Evolutionary conservation across 2,113 vertebrate species (phyloP), one percentile per base, ranked within the genome.

Genomic region (Poeciliopsis occidentalis): DNA sequence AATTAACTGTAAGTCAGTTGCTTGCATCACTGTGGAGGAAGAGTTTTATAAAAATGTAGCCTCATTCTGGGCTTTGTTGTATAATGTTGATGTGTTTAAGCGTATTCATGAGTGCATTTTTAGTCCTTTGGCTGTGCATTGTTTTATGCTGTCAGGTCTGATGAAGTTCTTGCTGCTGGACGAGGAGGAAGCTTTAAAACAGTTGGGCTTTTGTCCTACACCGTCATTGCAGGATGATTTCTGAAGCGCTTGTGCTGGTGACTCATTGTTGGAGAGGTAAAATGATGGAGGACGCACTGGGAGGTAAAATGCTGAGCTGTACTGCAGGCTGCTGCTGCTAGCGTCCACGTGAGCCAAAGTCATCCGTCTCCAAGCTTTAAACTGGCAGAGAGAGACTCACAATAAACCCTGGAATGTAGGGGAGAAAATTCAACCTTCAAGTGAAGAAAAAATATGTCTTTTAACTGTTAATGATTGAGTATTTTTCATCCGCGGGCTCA

Each of bases 271-370:
- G 68, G 24, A 72, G 82, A 88, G 73, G 84, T 78, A 74, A 66
- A 81, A 62, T 27, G 77, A 78, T 63, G 22, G 71, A 79, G 76
- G 66, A 80, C 73, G 73, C 79, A 76, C 73, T 19, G 78, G 72
- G 71, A 80, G 85, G 66, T 78, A 78, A 91, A 91, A 79, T 2
- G 87, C 90, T 83, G 90, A 93, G 84, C 84, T 76, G 82, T 63
- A 57, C 85, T 86, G 85, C 79, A 76, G 89, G 82, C 81, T 66
- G 82, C 79, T 69, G 68, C 75, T 63, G 60, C 81, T 60, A 41
- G 57, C 11, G 27, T 47, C 64, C 80, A 74, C 4, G 57, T 79
- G 78, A 85, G 76, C 64, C 30, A 0, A 67, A 64, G 13, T 81
- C 81, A 67, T 65, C 12, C 32, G n/a, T 57, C 60, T 67, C 65